These are phyloP conservation scores for Melanostigma gelatinosum DNA, from an alignment of 2,113 vertebrate genomes.

Conservation along the genomic window DNA sequence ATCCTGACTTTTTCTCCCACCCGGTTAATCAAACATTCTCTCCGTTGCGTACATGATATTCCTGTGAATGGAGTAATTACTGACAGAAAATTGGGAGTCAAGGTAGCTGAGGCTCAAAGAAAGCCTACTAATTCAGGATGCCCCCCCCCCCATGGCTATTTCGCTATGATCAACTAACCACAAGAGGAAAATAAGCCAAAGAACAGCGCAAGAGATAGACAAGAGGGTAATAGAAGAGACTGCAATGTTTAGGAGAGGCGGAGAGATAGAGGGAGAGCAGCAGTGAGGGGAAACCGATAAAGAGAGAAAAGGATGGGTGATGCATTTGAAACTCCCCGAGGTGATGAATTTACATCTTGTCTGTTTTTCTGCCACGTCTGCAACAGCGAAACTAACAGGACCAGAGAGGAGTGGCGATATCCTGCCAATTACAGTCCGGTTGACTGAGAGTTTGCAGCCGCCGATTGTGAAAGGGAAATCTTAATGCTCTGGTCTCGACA, in stretches of 20 bases:
- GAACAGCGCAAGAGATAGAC: conserved; percentile 21
- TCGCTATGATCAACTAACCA: conserved; percentile 50
- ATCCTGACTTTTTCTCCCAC: conserved; percentile 70
- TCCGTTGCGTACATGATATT: conserved; percentile 46
- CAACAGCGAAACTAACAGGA: conserved; percentile 62
- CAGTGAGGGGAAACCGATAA: conserved; percentile 28
- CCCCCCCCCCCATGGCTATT: conserved; percentile 21
- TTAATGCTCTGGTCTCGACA: conserved; percentile 12
- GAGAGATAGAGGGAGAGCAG: conserved; percentile 1
- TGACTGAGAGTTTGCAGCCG: conserved; percentile 51
- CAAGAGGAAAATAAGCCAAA: conserved; percentile 21
- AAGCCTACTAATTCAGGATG: conserved; percentile 72
- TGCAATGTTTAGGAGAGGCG: conserved; percentile 34
- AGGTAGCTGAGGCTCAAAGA: conserved; percentile 60
- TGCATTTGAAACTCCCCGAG: conserved; percentile 67
- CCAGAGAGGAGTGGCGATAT: conserved; percentile 47
- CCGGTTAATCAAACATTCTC: conserved; percentile 69
- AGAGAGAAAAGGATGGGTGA: conserved; percentile 34
- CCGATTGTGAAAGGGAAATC: conserved; percentile 12
- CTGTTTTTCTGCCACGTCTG: conserved; percentile 73
- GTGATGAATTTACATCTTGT: conserved; percentile 71
- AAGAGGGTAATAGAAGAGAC: conserved; percentile 29
- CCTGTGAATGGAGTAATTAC: conserved; percentile 78
- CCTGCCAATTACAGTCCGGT: conserved; percentile 65
- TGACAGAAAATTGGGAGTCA: conserved; percentile 65